Base-by-base conservation (phyloP, 2,797 vertebrate genomes). In the Lerista edwardsae region DNA sequence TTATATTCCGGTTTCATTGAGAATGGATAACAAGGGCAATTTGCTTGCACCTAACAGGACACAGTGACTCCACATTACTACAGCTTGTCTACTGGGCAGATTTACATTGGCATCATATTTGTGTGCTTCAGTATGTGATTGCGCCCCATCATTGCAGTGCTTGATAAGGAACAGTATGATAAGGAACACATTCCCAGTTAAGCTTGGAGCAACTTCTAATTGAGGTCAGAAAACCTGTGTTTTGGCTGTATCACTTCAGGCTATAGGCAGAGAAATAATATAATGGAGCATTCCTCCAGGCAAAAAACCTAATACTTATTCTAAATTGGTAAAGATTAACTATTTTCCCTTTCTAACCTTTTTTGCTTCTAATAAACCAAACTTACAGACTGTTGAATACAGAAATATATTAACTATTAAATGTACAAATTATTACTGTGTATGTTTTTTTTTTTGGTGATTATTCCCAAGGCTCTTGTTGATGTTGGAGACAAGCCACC, bases 401-500 rank as follows among this genome's bases (percentile, higher is more conserved):
- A 62, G 31, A 68, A 83, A 55, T 6, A 0, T 64, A 0, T 5
- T 76, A 72, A 51, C 2, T 67, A 51, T 14, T 64, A 68, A 79
- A 31, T 31, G 0, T 73, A 36, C n/a, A 81, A 79, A 84, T 89
- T 25, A 8, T 23, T 78, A 3, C 64, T 85, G 0, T 3, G 83
- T 44, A 82, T 9, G 55, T 82, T 90, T 84, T 76, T 68, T 84
- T 51, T 51, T 51, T 78, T 80, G 87, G 64, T 34, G 64, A 6
- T 34, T 41, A n/a, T 78, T 86, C 44, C 86, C 39, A 93, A 99
- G 99, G 98, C 97, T 61, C 95, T 99, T 80, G 98, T 98, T 88
- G 97, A 97, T 88, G 96, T 97, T 44, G 97, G 98, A 80, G 99
- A 99, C 94, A 99, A 99, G 89, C 97, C 97, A 83, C 88, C 93